Conservation (phyloP, 2,113 vertebrate genomes). For the Scortum barcoo region DNA sequence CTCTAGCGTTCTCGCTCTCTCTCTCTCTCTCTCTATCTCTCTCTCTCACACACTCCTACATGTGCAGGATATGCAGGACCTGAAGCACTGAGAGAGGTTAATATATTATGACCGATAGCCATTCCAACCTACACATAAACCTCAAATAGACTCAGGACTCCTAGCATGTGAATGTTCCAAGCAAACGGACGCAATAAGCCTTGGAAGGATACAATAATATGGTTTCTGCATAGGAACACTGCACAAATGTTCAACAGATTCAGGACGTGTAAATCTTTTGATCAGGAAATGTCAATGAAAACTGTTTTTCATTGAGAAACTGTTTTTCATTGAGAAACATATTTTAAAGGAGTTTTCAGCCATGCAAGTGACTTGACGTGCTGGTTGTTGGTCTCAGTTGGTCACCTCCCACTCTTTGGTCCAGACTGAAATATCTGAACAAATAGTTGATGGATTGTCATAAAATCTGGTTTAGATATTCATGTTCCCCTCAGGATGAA, state of each 20-base stretch:
- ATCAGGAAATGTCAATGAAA: background rate
- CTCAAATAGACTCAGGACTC: constrained; percentile 60
- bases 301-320: too few species aligned
- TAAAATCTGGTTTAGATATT: background rate
- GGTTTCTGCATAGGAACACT: background rate
- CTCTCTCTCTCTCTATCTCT: constrained; percentile 1
- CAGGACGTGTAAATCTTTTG: background rate
- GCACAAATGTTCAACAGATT: background rate
- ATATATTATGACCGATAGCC: constrained; percentile 55
- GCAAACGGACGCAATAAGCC: background rate
- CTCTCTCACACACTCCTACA: constrained; percentile 58
- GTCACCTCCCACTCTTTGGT: background rate
- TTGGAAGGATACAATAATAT: background rate
- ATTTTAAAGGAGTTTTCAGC: background rate
- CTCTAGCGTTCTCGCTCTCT: constrained; percentile 4
- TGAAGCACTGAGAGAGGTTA: constrained; percentile 60
- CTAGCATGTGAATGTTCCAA: constrained; percentile 7
- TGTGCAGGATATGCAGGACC: constrained; percentile 43
- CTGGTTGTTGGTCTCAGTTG: background rate
- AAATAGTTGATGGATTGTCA: background rate
- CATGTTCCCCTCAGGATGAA: background rate
- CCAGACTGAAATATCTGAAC: background rate
- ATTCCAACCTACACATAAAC: constrained; percentile 58
- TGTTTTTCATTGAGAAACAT: background rate
- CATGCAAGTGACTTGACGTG: background rate